Conservation (phyloP, 1,140 invertebrate genomes). For the Bombus huntii region DNA sequence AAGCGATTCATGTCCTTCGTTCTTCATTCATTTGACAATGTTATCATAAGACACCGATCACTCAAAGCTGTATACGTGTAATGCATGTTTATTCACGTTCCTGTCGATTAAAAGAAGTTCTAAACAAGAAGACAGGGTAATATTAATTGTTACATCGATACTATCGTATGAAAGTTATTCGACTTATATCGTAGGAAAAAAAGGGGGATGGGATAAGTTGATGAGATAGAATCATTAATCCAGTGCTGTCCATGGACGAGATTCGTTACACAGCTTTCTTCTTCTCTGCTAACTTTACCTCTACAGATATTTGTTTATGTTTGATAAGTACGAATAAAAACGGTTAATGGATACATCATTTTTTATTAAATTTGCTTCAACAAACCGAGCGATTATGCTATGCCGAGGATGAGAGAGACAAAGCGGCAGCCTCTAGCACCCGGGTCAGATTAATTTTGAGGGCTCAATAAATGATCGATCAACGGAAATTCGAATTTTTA, state of each 20-base stretch:
- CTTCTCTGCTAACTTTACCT: neutral
- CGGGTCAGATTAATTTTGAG: too few species aligned
- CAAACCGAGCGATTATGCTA: neutral
- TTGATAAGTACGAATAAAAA: too few species aligned
- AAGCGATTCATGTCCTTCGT: neutral
- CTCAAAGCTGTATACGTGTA: neutral
- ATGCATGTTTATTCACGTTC: neutral
- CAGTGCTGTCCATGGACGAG: slow-evolving; percentile 2
- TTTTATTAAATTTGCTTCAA: neutral
- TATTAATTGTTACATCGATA: neutral
- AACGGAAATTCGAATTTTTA: neutral
- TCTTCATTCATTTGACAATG: neutral
- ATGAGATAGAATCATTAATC: slow-evolving; percentile 9
- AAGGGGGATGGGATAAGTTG: neutral
- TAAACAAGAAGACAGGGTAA: neutral
- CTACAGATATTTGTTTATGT: too few species aligned
- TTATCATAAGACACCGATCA: neutral
- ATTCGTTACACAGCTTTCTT: neutral
- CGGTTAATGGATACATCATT: neutral
- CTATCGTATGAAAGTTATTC: neutral
- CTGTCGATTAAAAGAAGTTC: neutral
- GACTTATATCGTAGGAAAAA: neutral
- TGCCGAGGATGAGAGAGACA: neutral
- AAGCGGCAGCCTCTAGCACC: too few species aligned
- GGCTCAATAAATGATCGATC: neutral